Evolutionary conservation across 2,113 vertebrate genomes (phyloP).

Genomic region (Mormoops blainvillei): DNA sequence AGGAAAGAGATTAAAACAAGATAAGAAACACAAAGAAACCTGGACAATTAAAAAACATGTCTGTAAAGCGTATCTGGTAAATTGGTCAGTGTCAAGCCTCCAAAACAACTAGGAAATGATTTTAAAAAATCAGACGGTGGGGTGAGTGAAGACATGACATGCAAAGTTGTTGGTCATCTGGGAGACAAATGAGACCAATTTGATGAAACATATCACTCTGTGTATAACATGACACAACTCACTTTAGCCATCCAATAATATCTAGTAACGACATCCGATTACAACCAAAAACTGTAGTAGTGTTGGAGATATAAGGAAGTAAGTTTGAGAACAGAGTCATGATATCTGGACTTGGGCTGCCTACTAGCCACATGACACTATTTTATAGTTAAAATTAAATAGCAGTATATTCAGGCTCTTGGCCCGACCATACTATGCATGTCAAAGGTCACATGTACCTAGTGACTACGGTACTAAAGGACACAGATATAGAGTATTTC

Average conservation of each 20-base stretch:
- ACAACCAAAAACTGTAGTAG: background rate
- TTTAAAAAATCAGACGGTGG: background rate
- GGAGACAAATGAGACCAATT: background rate
- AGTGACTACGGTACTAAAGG: background rate
- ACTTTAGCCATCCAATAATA: background rate
- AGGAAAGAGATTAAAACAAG: background rate
- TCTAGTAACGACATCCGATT: background rate
- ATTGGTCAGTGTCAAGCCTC: background rate
- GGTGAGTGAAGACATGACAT: background rate
- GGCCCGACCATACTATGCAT: background rate
- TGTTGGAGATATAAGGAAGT: background rate
- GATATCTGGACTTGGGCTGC: background rate
- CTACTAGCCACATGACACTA: background rate
- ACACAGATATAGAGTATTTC: background rate
- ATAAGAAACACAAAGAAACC: background rate
- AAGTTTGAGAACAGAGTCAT: background rate
- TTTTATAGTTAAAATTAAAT: slow-evolving; percentile 10
- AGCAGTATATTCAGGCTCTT: background rate
- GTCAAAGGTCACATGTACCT: background rate
- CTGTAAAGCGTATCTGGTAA: background rate
- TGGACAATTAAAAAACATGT: background rate
- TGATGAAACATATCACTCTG: background rate
- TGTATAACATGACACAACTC: background rate
- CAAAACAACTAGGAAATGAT: background rate
- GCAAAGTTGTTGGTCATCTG: background rate